Evolutionary conservation across 2,113 vertebrate genomes (phyloP).

Genomic region (Chauna torquata): DNA sequence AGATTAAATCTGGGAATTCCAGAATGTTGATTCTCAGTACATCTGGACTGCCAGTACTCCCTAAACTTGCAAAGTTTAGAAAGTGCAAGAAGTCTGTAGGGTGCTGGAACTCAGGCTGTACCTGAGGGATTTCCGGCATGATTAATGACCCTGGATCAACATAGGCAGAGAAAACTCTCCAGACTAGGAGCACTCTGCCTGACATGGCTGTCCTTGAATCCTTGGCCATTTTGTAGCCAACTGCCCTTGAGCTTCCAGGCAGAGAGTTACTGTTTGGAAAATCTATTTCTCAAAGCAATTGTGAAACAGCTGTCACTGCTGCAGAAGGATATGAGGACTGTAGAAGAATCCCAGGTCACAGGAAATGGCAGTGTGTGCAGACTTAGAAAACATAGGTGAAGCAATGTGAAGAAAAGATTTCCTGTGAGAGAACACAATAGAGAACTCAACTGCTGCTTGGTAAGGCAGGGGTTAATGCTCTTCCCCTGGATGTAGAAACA

Average conservation of each 20-base stretch:
- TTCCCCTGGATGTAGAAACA: not conserved
- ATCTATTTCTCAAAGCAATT: not conserved
- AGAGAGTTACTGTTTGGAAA: not conserved
- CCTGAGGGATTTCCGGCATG: not conserved
- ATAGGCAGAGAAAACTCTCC: not conserved
- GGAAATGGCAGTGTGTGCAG: not conserved
- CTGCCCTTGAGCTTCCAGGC: not conserved
- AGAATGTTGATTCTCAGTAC: not conserved
- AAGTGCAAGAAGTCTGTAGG: not conserved
- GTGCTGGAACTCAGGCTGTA: not conserved
- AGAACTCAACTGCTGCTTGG: not conserved
- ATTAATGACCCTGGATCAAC: not conserved
- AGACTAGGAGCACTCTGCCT: not conserved
- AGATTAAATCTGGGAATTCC: not conserved
- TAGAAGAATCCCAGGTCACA: not conserved
- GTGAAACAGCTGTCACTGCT: not conserved
- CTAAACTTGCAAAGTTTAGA: not conserved
- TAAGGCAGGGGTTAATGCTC: not conserved
- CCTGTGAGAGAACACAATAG: rapidly evolving
- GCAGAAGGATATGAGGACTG: not conserved
- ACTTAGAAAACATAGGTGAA: not conserved
- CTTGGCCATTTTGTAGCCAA: not conserved
- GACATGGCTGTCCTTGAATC: not conserved
- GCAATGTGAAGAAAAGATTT: not conserved
- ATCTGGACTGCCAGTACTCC: not conserved